A percentile compares a stretch with the other conserved stretches of the same genome.
Conservation (phyloP, 1,140 invertebrate species). For the Danaus plexippus region DNA sequence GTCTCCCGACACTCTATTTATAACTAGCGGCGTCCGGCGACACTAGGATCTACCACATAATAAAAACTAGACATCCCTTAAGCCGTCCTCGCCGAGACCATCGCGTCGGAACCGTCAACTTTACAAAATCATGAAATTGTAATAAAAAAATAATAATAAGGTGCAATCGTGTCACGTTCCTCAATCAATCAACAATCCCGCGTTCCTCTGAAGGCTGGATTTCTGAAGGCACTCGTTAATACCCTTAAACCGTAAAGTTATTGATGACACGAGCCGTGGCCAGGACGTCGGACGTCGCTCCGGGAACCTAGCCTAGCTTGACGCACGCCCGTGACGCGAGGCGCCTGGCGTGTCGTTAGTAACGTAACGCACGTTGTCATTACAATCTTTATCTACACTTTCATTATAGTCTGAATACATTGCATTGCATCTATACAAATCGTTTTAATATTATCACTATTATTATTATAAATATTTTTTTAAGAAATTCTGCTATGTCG, state of each 20-base stretch:
- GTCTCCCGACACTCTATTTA: no score
- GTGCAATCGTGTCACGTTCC: slow-evolving; percentile 34
- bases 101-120: no score
- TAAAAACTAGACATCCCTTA: no score
- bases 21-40: no score
- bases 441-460: slow-evolving; percentile 12
- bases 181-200: slow-evolving; percentile 60
- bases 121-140: no score
- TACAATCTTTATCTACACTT: slow-evolving; percentile 17
- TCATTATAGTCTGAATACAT: slow-evolving; percentile 16
- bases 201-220: slow-evolving; percentile 65
- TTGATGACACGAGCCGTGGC: slow-evolving; percentile 26
- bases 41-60: no score
- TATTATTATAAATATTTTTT: slow-evolving; percentile 1
- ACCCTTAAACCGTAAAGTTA: slow-evolving; percentile 55
- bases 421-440: slow-evolving; percentile 12
- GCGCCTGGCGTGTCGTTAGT: slow-evolving; percentile 42
- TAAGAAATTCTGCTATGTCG: no score
- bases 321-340: slow-evolving; percentile 23
- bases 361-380: slow-evolving; percentile 19
- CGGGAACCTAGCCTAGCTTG: no score
- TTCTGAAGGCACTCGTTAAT: slow-evolving; percentile 68
- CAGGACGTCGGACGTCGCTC: no score
- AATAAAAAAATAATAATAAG: no score
- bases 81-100: no score